Evolutionary conservation across 2,797 vertebrate genomes (phyloP), one percentile per base, ranked within the genome.

Genomic region (Ctenopoma multispine): DNA sequence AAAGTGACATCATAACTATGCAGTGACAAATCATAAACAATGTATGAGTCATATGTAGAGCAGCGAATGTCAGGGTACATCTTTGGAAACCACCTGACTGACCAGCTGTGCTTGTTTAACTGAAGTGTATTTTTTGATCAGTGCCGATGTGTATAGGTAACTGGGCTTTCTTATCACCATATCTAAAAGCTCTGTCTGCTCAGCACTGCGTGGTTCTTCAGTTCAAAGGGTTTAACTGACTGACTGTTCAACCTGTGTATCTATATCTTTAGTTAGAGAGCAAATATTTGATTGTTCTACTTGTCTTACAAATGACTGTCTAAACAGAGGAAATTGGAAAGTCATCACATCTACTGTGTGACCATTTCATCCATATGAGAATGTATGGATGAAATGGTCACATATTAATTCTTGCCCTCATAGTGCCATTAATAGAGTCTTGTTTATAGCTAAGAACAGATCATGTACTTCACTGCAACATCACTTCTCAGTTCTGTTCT

Each of bases 161-260:
- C 43, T 54, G 2, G 59, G 34, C 17, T 31, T 58, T 54, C 72
- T 87, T 91, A 90, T 91, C 85, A 53, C 41, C 13, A 14, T 29
- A 24, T 79, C 63, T 69, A n/a, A 51, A 73, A 57, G 36, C 44
- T 55, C 24, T 86, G 75, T 89, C 82, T 83, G 1, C 63, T 58
- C 69, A 62, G 13, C 27, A 49, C 63, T 62, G 23, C 80, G 47
- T 62, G 51, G 5, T 21, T 40, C n/a, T 60, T 36, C n/a, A 29
- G 81, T 71, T 81, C 80, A 84, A 44, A 67, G 31, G 23, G 18
- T 72, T 67, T 17, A 34, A 31, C 50, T 75, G 9, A 65, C 46
- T 74, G 31, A 69, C 51, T 64, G 86, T 91, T 89, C 88, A 87
- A 65, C 79, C 86, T 78, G 57, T 77, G 80, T 88, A 86, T 87